These are phyloP conservation scores for Phortica variegata DNA, from an alignment of 1,140 invertebrate genomes.

Conservation along the genomic window DNA sequence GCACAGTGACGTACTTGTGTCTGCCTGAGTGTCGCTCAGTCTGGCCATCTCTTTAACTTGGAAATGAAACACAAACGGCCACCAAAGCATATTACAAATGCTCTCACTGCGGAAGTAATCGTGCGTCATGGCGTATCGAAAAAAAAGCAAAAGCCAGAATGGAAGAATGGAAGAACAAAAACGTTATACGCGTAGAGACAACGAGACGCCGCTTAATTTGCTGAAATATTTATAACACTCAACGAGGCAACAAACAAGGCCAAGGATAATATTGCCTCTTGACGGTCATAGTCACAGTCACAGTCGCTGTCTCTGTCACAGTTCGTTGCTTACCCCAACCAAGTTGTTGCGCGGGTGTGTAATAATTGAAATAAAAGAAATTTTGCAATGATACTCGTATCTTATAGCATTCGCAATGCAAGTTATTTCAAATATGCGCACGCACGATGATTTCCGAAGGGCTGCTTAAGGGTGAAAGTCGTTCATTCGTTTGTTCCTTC, in stretches of 20 bases:
- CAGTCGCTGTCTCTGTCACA: too few relatives aligned
- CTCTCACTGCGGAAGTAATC: too few relatives aligned
- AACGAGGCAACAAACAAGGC: neutral
- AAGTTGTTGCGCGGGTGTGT: slow-evolving; percentile 1
- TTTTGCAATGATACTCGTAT: slow-evolving; percentile 13
- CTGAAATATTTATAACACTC: neutral
- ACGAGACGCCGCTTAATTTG: slow-evolving; percentile 1
- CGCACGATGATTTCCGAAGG: too few relatives aligned
- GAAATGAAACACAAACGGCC: too few relatives aligned
- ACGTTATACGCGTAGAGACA: neutral
- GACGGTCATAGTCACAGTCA: slow-evolving; percentile 4
- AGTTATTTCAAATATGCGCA: slow-evolving; percentile 44
- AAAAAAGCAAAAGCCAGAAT: slow-evolving; percentile 1
- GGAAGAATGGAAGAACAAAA: neutral
- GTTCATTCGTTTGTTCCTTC: too few relatives aligned
- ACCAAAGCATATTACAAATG: too few relatives aligned
- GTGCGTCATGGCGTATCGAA: too few relatives aligned
- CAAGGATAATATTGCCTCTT: slow-evolving; percentile 2
- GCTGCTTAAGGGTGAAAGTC: too few relatives aligned
- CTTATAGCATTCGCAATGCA: slow-evolving; percentile 14
- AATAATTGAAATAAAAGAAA: slow-evolving; percentile 44
- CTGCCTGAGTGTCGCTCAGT: too few relatives aligned
- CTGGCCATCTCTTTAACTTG: too few relatives aligned
- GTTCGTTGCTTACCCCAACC: too few relatives aligned
- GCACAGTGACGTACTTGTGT: too few relatives aligned